phyloP scores from a whole-genome alignment of 35 echinoderm and acorn worm genomes.

The Strongylocentrotus purpuratus region DNA sequence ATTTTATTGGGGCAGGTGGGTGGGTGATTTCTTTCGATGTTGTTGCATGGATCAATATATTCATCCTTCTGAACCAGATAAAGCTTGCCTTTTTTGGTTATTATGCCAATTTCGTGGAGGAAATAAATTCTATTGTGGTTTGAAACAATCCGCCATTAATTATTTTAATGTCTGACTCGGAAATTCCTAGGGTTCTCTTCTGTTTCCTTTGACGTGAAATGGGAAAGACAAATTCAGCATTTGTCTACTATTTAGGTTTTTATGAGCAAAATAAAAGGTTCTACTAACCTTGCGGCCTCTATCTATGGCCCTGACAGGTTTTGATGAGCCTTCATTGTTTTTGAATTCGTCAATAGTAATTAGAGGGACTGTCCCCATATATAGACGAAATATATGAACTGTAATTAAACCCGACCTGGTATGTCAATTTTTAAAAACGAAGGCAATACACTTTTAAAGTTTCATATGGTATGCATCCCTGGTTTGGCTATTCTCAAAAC shows the following conservation, averaged over 20 bases:
- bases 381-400: too few species aligned
- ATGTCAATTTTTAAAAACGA: too few species aligned
- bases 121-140: slow-evolving; percentile 7
- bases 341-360: too few species aligned
- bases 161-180: slow-evolving; percentile 1
- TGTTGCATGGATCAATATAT: neutral
- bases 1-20: too few species aligned
- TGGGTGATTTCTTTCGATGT: neutral
- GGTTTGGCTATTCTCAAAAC: too few species aligned
- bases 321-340: too few species aligned
- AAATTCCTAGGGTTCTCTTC: neutral
- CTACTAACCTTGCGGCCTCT: neutral
- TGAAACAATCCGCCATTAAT: neutral
- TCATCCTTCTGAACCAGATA: neutral
- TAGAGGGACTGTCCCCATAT: too few species aligned
- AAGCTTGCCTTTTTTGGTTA: neutral
- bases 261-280: neutral
- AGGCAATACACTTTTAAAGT: too few species aligned
- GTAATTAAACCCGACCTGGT: too few species aligned
- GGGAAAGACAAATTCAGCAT: neutral
- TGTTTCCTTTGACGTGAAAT: neutral
- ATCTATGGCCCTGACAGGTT: too few species aligned
- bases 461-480: too few species aligned
- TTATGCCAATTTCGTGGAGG: neutral
- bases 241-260: neutral